A percentile compares a stretch with the other conserved stretches of the same genome.
These are phyloP conservation scores for Euwallacea similis DNA, from an alignment of 1,140 invertebrate genomes.

Conservation along the genomic window DNA sequence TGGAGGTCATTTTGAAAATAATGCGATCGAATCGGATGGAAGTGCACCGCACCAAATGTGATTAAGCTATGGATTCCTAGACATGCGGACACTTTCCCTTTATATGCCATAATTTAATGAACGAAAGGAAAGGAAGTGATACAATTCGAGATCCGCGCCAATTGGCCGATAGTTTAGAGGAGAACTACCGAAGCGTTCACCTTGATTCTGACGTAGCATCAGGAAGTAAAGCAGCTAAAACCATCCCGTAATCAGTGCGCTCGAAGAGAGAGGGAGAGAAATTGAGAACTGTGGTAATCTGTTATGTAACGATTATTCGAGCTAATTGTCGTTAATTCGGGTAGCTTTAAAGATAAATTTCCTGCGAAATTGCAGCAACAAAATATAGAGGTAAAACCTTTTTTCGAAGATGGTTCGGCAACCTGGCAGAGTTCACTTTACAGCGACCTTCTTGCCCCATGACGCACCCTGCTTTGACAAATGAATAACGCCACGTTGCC, in stretches of 20 bases:
- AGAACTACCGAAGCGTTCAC: slow-evolving; percentile 26
- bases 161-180: slow-evolving; percentile 5
- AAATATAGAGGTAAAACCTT: too few species aligned
- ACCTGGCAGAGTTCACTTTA: too few species aligned
- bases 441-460: too few species aligned
- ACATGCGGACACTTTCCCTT: slow-evolving; percentile 26
- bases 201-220: slow-evolving; percentile 24
- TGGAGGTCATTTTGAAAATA: slow-evolving; percentile 25
- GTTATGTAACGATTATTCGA: too few species aligned
- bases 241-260: not conserved
- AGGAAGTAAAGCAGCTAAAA: slow-evolving; percentile 14
- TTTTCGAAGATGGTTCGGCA: too few species aligned
- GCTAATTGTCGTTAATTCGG: too few species aligned
- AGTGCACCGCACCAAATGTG: slow-evolving; percentile 32
- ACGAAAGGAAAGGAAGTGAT: slow-evolving; percentile 31
- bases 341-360: too few species aligned
- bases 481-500: too few species aligned
- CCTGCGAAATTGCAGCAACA: too few species aligned
- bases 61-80: slow-evolving; percentile 25
- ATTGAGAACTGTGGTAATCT: too few species aligned
- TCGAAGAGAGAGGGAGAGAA: too few species aligned
- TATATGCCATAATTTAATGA: slow-evolving; percentile 28
- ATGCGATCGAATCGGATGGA: slow-evolving; percentile 3
- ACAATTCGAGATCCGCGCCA: not conserved
- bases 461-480: too few species aligned